phyloP scores from a whole-genome alignment of 1,140 invertebrate genomes.

The Scaptomyza pallida region DNA sequence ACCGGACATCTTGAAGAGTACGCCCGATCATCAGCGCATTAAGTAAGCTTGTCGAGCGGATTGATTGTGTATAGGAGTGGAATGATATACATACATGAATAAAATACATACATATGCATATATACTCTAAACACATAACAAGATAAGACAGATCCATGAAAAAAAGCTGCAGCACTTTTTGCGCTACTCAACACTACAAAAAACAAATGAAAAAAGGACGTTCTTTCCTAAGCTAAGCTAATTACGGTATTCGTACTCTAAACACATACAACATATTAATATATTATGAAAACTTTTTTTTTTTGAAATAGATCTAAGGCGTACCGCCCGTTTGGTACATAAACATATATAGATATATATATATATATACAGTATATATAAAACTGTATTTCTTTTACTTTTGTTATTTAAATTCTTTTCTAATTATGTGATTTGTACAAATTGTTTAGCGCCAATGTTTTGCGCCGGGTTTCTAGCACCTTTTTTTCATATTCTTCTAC shows the following conservation, averaged over 20 bases:
- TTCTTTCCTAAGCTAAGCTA: constrained; percentile 66
- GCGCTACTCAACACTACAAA: constrained; percentile 44
- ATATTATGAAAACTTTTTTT: constrained; percentile 48
- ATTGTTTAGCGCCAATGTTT: constrained; percentile 3
- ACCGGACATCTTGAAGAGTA: constrained; percentile 93
- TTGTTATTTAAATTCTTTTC: background rate
- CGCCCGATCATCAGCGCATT: constrained; percentile 89
- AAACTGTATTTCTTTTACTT: background rate
- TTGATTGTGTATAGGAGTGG: constrained; percentile 25
- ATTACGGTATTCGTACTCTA: constrained; percentile 55
- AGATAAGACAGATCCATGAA: background rate
- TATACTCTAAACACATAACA: constrained; percentile 12
- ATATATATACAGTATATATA: constrained; percentile 6
- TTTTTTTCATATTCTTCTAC: constrained; percentile 5
- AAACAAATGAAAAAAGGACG: constrained; percentile 24
- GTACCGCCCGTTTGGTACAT: constrained; percentile 47
- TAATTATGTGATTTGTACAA: constrained; percentile 13
- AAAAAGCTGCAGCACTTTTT: constrained; percentile 24
- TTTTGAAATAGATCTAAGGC: constrained; percentile 65
- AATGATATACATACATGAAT: constrained; percentile 30
- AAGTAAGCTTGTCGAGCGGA: constrained; percentile 46
- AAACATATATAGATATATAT: background rate
- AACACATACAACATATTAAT: constrained; percentile 14
- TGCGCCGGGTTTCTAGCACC: constrained; percentile 5
- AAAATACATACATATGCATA: constrained; percentile 23